A percentile compares a stretch with the other conserved stretches of the same genome.
phyloP scores from a whole-genome alignment of 2,888 invertebrate genomes.

The Himalopsyche tibetana region DNA sequence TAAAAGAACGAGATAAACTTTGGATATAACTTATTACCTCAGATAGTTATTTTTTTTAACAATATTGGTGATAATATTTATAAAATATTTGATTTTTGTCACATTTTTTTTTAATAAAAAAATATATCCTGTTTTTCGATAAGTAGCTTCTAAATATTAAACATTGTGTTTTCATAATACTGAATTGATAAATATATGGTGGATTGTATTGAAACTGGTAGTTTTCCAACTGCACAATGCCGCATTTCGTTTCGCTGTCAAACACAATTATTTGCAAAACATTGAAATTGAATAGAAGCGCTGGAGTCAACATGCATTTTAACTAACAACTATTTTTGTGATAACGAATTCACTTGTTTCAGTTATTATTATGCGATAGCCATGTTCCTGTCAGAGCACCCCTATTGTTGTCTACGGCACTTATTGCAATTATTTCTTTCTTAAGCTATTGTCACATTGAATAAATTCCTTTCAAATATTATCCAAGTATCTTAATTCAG shows the following conservation, averaged over 20 bases:
- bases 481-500: too few relatives aligned
- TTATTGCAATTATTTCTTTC: conserved; percentile 13
- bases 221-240: conserved; percentile 20
- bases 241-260: conserved; percentile 47
- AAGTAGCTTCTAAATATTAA: too few relatives aligned
- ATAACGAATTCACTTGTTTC: conserved; percentile 46
- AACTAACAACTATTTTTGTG: conserved; percentile 38
- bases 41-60: too few relatives aligned
- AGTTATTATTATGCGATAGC: background rate
- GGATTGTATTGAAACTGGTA: background rate
- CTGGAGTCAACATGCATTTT: conserved; percentile 35
- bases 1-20: too few relatives aligned
- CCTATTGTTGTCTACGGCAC: conserved; percentile 19
- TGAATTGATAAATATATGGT: background rate
- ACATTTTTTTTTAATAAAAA: too few relatives aligned
- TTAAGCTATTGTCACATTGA: background rate
- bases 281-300: conserved; percentile 56
- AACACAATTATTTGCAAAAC: conserved; percentile 53
- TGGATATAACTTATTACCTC: too few relatives aligned
- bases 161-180: background rate
- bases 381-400: background rate
- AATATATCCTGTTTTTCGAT: too few relatives aligned
- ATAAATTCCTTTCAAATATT: background rate
- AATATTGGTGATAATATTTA: too few relatives aligned
- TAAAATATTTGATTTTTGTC: too few relatives aligned